phyloP scores from a whole-genome alignment of 1,140 invertebrate genomes.

The Diploscapter pachys region DNA sequence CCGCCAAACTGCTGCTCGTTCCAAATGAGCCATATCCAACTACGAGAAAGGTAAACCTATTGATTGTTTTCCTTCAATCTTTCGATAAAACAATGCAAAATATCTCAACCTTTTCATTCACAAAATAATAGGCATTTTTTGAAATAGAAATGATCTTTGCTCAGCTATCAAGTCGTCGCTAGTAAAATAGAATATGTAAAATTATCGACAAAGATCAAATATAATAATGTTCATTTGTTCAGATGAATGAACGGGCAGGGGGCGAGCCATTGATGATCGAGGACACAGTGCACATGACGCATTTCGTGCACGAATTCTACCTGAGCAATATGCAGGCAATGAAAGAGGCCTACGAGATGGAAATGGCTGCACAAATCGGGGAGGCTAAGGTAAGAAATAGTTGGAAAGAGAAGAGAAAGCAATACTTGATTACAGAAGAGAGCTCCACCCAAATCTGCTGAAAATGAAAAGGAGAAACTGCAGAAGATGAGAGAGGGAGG shows the following conservation, averaged over 20 bases:
- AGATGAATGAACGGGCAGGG: slow-evolving; percentile 3
- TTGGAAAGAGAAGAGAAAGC: neutral
- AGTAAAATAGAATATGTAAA: no score
- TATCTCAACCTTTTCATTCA: no score
- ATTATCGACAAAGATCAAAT: neutral
- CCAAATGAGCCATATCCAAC: slow-evolving; percentile 49
- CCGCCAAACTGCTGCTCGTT: slow-evolving; percentile 45
- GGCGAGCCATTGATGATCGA: slow-evolving; percentile 44
- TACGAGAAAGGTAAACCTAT: slow-evolving; percentile 32
- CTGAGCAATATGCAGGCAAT: slow-evolving; percentile 47
- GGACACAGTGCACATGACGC: slow-evolving; percentile 51
- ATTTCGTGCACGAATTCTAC: slow-evolving; percentile 58
- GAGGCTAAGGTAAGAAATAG: neutral
- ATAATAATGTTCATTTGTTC: neutral
- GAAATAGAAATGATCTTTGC: neutral
- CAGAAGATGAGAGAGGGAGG: neutral
- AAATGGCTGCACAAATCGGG: slow-evolving; percentile 29
- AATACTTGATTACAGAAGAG: slow-evolving; percentile 1
- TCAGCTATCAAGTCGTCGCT: neutral
- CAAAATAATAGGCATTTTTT: neutral
- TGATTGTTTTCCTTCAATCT: no score
- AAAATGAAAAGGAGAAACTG: slow-evolving; percentile 17
- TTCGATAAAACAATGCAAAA: no score
- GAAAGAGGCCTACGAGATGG: slow-evolving; percentile 35
- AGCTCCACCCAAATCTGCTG: slow-evolving; percentile 2